Conservation (phyloP, 2,113 vertebrate genomes). For the Murina feae region DNA sequence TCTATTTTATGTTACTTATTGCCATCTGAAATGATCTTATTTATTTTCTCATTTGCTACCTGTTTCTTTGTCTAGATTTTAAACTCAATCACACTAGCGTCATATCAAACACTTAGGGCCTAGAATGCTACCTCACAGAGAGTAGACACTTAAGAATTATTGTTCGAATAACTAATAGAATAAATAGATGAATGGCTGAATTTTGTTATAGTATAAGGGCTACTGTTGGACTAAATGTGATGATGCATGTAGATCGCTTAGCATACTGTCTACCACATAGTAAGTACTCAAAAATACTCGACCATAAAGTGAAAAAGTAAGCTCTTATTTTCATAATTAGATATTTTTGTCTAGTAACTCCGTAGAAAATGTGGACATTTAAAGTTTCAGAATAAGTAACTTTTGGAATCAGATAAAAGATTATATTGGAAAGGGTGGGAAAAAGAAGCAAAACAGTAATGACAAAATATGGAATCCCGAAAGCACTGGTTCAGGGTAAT, state of each 20-base stretch:
- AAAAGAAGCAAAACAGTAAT: neutral
- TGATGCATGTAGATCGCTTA: neutral
- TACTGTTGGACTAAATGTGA: neutral
- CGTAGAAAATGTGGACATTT: neutral
- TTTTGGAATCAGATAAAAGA: constrained; percentile 3
- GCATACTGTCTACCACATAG: neutral
- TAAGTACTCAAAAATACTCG: neutral
- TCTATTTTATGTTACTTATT: neutral
- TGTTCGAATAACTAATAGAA: neutral
- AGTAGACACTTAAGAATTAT: neutral
- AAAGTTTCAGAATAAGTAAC: neutral
- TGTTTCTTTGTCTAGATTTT: neutral
- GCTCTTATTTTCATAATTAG: neutral
- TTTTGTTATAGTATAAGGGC: neutral
- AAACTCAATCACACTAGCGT: neutral
- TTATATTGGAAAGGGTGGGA: neutral
- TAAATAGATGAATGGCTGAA: neutral
- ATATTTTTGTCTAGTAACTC: neutral
- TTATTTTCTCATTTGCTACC: neutral
- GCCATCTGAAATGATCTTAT: neutral
- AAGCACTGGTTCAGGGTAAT: neutral
- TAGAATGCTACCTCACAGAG: neutral
- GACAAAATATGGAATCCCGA: neutral
- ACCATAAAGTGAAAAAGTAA: neutral
- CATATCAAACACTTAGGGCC: neutral